phyloP scores from a whole-genome alignment of 2,888 invertebrate genomes.

The Melipona bicolor region DNA sequence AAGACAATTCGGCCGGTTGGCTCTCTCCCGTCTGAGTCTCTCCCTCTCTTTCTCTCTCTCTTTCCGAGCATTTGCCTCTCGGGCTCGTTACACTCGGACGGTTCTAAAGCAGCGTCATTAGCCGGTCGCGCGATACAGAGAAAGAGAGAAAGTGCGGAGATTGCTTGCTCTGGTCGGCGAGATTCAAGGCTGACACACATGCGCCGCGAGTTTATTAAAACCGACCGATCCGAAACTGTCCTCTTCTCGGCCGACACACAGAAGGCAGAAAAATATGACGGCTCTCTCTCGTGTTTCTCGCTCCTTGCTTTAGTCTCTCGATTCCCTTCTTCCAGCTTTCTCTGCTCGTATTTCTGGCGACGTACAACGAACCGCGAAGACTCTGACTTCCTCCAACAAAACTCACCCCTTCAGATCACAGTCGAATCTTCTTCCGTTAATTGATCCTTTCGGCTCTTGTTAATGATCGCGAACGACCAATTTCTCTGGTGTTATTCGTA shows the following conservation, averaged over 20 bases:
- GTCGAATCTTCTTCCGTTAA: neutral
- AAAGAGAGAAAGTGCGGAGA: neutral
- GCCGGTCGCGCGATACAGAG: constrained; percentile 10
- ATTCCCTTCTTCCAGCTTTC: neutral
- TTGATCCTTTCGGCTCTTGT: neutral
- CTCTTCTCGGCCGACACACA: neutral
- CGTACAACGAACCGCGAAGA: neutral
- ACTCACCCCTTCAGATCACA: neutral
- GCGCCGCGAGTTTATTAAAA: constrained; percentile 38
- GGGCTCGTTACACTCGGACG: constrained; percentile 35
- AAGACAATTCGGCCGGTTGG: constrained; percentile 41
- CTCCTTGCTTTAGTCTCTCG: neutral
- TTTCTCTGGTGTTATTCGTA: neutral
- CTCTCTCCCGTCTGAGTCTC: neutral
- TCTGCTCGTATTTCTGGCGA: constrained; percentile 1
- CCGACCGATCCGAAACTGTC: constrained; percentile 5
- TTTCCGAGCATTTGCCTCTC: neutral
- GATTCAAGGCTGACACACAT: constrained; percentile 45
- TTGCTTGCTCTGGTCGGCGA: neutral
- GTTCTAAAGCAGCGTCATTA: constrained; percentile 48
- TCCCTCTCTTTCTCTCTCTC: neutral
- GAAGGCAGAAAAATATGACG: constrained; percentile 4
- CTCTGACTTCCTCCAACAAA: neutral
- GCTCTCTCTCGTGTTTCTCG: neutral
- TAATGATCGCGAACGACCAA: neutral